phyloP scores from a whole-genome alignment of 2,113 vertebrate species.

The Oncorhynchus tshawytscha region DNA sequence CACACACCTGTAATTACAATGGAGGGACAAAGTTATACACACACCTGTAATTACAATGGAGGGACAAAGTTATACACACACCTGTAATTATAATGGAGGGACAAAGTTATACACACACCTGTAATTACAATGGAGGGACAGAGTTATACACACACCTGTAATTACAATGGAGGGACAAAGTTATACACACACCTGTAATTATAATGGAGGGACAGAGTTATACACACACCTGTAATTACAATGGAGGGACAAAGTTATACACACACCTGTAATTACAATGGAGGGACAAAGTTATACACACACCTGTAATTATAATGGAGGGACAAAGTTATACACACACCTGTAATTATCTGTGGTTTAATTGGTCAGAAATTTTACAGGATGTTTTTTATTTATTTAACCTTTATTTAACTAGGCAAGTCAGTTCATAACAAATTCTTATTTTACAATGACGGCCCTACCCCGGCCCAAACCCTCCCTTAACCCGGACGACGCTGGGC shows the following conservation, averaged over 20 bases:
- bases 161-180: background rate
- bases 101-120: background rate
- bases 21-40: background rate
- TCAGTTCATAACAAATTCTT: too few relatives aligned
- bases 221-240: background rate
- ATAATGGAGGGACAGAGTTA: background rate
- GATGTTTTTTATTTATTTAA: background rate
- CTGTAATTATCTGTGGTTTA: background rate
- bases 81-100: background rate
- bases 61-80: background rate
- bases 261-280: constrained; percentile 69
- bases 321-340: background rate
- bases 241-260: too few relatives aligned
- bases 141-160: background rate
- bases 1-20: constrained; percentile 69
- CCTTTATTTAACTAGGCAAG: too few relatives aligned
- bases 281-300: background rate
- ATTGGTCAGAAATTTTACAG: background rate
- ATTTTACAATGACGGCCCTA: too few relatives aligned
- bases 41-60: background rate
- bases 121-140: background rate
- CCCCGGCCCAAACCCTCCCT: too few relatives aligned
- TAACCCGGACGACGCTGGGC: too few relatives aligned
- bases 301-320: background rate
- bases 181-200: constrained; percentile 68